Base-by-base conservation (phyloP, 1,140 invertebrate species). In the Cepaea nemoralis region DNA sequence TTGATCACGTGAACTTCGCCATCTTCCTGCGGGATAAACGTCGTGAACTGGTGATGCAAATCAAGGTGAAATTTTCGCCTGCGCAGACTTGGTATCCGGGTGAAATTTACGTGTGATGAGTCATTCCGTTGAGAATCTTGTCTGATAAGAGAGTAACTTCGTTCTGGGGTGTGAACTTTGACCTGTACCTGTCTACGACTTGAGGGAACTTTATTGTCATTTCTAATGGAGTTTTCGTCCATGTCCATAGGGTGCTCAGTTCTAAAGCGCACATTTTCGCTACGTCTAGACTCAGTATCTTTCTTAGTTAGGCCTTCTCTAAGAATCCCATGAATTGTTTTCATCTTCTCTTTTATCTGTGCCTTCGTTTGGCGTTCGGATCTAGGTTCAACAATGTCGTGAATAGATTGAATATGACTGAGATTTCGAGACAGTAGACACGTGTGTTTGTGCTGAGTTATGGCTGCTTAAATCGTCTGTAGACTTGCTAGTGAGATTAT, bases 71-170 rank as follows among this genome's bases (percentile, higher is more conserved):
- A 16, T 5, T 63, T 48, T 14, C 75, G 50, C 14, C 31, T 40
- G 10, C 55, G 50, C 16, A 77, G 14, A 35, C 55, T 77, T 12
- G 75, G 75, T 37, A 77, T 77, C 59, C 55, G 37, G 1, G 48
- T 77, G 35, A 77, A 63, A 55, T 77, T 77, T 5, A 63, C 59
- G 6, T 63, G 59, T 27, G 59, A 63, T 16, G 59, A 63, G 22
- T 63, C n/a, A 31, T 31, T 63, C 59, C 33, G 59, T 5, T 31
- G n/a, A 63, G 10, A 31, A 8, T 63, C 27, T 5, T 5, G n/a
- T 31, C n/a, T 63, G 6, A 63, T 27, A 12, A 31, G 27, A 31
- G 59, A 63, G n/a, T 31, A 31, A 27, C 59, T 63, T 63, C 59
- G 27, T 63, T 63, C 59, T 27, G 59, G 59, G 27, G 2, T 31